Conservation (phyloP, 2,113 vertebrate genomes). For the Aepyceros melampus region DNA sequence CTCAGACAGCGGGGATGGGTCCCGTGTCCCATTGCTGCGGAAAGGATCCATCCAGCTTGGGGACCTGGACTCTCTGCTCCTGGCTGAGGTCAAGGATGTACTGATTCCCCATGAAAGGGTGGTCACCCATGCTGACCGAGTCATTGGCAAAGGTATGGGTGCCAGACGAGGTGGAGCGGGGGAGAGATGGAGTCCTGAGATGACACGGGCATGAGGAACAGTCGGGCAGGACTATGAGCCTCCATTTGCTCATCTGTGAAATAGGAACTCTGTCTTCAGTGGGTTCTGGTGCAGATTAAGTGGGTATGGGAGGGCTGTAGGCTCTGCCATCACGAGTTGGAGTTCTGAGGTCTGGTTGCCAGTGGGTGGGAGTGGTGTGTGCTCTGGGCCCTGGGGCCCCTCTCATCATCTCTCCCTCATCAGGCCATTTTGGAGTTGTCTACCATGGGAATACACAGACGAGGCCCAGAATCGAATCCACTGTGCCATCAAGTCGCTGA, state of each 20-base stretch:
- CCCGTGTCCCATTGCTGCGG: constrained; percentile 84
- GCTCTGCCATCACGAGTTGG: not conserved
- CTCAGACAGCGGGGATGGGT: constrained; percentile 69
- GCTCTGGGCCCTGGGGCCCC: not conserved
- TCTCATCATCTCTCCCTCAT: not conserved
- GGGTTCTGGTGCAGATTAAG: not conserved
- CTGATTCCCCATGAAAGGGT: constrained; percentile 91
- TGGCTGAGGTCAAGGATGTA: constrained; percentile 96
- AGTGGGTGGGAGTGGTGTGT: not conserved
- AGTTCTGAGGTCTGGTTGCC: not conserved
- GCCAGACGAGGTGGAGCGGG: not conserved
- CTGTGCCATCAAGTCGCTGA: constrained; percentile 95
- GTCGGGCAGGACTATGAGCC: not conserved
- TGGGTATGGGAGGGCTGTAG: not conserved
- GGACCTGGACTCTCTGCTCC: constrained; percentile 85
- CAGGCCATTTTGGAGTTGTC: constrained; percentile 96
- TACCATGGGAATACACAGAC: constrained; percentile 93
- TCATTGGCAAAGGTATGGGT: constrained; percentile 94
- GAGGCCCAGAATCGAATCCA: constrained; percentile 84
- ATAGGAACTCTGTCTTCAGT: not conserved
- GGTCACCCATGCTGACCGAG: constrained; percentile 85
- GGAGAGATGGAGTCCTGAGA: not conserved
- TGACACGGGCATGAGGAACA: not conserved
- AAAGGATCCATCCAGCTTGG: constrained; percentile 86
- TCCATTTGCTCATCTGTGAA: not conserved